Base-by-base conservation (phyloP, 2,888 invertebrate species). In the Abrostola tripartita region DNA sequence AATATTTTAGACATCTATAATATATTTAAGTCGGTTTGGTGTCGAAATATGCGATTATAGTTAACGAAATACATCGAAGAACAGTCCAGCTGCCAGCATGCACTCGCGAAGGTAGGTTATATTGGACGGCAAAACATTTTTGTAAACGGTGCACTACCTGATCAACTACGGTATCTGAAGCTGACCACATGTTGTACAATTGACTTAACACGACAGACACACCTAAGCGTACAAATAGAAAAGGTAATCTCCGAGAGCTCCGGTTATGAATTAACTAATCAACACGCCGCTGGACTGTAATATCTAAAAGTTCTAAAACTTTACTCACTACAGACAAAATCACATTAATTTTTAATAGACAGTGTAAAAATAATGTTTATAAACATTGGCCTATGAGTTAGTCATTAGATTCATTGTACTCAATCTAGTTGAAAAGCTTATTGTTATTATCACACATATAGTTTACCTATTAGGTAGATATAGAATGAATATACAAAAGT, bases 321-420 rank as follows among this genome's bases (percentile, higher is more conserved):
- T 88, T 89, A 91, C 82, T 80, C 83, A 80, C 91, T 91, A 91
- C 88, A 86, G 88, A 92, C 90, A 89, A 92, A 91, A 92, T 92
- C 90, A 92, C 92, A 92, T 92, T 90, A 82, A 85, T 85, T 86
- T 84, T 87, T 85, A 87, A 87, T 89, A 94, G 90, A 93, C 90
- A 90, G 92, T 94, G 94, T 94, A 93, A 93, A 94, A 94, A 94
- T 94, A 94, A 93, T 91, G 89, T 91, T 91, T 90, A 90, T 90
- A 92, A 92, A 93, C 89, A 90, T 92, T 93, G 93, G 89, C 93
- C 92, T 92, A 94, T 89, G 80, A 88, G 88, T 91, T 86, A 88
- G 82, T 85, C 82, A 87, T 91, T 89, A 81, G 80, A 79, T 91
- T 92, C 92, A 93, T 92, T 92, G 94, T 94, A 92, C 90, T 92